Evolutionary conservation across 2,113 vertebrate genomes (phyloP), one percentile per base, ranked within the genome.

Genomic region (Rissa tridactyla): DNA sequence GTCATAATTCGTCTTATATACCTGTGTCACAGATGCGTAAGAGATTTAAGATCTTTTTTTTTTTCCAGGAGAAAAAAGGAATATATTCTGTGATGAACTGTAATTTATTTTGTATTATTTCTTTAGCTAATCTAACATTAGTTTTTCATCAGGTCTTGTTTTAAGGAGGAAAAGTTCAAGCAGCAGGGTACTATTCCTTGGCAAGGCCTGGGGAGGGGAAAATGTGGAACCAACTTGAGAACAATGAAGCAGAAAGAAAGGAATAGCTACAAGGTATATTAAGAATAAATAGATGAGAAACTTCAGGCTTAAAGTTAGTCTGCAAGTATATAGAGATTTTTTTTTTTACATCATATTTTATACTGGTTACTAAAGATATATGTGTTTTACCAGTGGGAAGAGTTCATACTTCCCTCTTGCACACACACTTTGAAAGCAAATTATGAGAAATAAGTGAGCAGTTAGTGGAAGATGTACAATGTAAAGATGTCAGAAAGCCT

Each of bases 11-110:
- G 5, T 17, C 5, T 55, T 75, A 15, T 11, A 29, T 64, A 6
- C 36, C 22, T 51, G 8, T 60, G 16, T 26, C 22, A 62, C 8
- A 22, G 57, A 47, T 25, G 21, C 4, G 5, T 5, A 75, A 55
- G 26, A 44, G 10, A 19, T 46, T 40, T 64, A 5, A 34, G 27
- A 52, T 21, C 4, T 49, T 60, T 44, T 36, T 69, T 69, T 36
- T n/a, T 60, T 3, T 14, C 15, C 6, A 1, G 22, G 17, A 49
- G 18, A 44, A 62, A 49, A 55, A 15, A 4, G 0, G 3, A 46
- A 11, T 2, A n/a, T 58, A 51, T 38, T 64, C 21, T n/a, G 29
- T 2, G 2, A 22, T 22, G 8, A 60, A 38, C 22, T 51, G 4
- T 15, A 40, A 22, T 13, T 44, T 64, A 15, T 42, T 78, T 73